These are phyloP conservation scores for Peromyscus maniculatus DNA, from an alignment of 2,113 vertebrate species.

Conservation along the genomic window DNA sequence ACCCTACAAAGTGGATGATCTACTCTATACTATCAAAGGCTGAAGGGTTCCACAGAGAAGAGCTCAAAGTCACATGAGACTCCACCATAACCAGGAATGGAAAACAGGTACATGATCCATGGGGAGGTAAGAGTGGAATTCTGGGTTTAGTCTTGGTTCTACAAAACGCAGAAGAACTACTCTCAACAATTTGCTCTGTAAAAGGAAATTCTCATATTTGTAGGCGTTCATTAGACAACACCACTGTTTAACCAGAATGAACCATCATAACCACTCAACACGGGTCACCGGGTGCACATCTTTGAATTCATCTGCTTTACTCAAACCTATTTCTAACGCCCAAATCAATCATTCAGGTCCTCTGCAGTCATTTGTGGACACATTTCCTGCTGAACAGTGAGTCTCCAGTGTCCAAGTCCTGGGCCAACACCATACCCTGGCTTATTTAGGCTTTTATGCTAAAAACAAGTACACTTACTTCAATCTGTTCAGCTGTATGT, in stretches of 20 bases:
- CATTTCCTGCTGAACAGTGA: not conserved
- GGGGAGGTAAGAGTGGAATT: not conserved
- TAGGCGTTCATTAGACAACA: not conserved
- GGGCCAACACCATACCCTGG: accelerated
- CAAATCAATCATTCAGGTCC: not conserved
- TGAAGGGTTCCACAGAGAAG: not conserved
- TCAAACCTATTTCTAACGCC: not conserved
- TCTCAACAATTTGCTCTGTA: not conserved
- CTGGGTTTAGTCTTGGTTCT: not conserved
- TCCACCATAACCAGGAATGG: not conserved
- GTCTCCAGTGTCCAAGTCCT: too few relatives aligned
- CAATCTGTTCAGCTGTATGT: not conserved
- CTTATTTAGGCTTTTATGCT: not conserved
- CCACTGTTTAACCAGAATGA: not conserved
- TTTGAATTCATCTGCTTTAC: not conserved
- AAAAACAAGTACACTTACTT: not conserved
- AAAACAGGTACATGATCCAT: not conserved
- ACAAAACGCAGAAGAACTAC: not conserved
- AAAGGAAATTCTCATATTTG: not conserved
- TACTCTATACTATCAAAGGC: not conserved
- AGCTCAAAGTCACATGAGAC: not conserved
- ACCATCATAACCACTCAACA: too few relatives aligned
- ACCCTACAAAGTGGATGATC: not conserved
- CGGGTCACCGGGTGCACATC: not conserved
- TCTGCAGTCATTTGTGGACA: too few relatives aligned